Percentiles rank a stretch among this genome's conserved stretches.
phyloP scores from a whole-genome alignment of 2,888 invertebrate genomes.

The Campoplex capitator region DNA sequence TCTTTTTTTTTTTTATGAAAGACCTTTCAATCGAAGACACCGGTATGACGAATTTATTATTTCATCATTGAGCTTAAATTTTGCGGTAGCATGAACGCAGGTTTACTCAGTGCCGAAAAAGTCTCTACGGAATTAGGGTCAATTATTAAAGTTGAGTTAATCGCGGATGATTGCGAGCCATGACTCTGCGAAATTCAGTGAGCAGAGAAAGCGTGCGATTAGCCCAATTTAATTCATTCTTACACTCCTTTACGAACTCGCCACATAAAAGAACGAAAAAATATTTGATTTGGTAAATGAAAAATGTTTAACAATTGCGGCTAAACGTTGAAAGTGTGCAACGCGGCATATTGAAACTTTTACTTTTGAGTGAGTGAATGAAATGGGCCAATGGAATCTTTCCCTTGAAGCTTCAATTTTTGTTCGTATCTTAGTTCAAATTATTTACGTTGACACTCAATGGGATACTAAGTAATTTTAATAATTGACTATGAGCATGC shows the following conservation, averaged over 20 bases:
- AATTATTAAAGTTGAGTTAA: conserved; percentile 2
- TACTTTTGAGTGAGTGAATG: neutral
- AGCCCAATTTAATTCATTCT: neutral
- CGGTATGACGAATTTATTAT: no score
- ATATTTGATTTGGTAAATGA: neutral
- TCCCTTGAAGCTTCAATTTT: neutral
- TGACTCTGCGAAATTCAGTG: neutral
- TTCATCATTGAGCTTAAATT: no score
- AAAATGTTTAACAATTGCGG: conserved; percentile 40
- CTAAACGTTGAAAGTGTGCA: conserved; percentile 26
- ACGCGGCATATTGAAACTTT: conserved; percentile 27
- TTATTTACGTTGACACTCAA: neutral
- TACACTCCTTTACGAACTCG: neutral
- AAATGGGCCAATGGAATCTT: neutral
- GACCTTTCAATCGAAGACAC: no score
- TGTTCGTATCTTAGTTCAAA: no score
- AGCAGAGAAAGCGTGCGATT: neutral
- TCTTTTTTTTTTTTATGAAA: no score
- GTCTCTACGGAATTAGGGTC: neutral
- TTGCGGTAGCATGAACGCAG: neutral
- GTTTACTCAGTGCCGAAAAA: neutral
- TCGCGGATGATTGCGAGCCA: neutral
- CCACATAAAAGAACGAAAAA: neutral
- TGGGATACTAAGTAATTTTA: neutral
- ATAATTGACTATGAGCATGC: neutral